Evolutionary conservation across 1,140 invertebrate genomes (phyloP), one percentile per base, ranked within the genome.

Genomic region (Saxidomus purpurata): DNA sequence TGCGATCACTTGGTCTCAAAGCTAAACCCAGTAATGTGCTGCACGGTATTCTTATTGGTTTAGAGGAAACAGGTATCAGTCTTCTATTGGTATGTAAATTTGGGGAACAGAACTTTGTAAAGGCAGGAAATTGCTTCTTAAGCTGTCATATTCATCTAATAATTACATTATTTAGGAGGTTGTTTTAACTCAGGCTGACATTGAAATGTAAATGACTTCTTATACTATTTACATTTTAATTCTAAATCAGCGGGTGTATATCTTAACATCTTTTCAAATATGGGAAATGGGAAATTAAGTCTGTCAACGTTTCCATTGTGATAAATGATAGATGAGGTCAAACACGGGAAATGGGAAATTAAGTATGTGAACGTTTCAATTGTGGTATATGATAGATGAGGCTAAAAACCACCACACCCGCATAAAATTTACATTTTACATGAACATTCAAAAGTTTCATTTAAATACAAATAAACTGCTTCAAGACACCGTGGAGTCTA

Each of bases 401-500:
- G n/a, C n/a, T n/a, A 55, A 22, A 22, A 55, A 55, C 52, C 52
- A 15, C 52, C 52, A 55, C 19, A 55, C 52, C 19, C 22, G 52
- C 22, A 55, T 22, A 55, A 15, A 55, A 55, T 55, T 55, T 55
- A 55, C 52, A 55, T 55, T 55, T 55, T 22, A 55, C 15, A 22
- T 55, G 47, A 55, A 55, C 52, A 22, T 55, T 55, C 52, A 55
- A 55, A 55, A 11, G 52, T 55, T 55, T 55, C 15, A 55, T 55
- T 22, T 55, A 55, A 55, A 55, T 55, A 22, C n/a, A n/a, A n/a
- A n/a, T n/a, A n/a, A n/a, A n/a, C n/a, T n/a, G n/a, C n/a, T n/a
- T n/a, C n/a, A n/a, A 22, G n/a, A 47, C 52, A 55, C n/a, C 52
- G 52, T 55, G 52, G 52, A 67, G 63, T 67, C 63, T 9, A 67